phyloP scores from a whole-genome alignment of 2,113 vertebrate species.

The Lontra canadensis region DNA sequence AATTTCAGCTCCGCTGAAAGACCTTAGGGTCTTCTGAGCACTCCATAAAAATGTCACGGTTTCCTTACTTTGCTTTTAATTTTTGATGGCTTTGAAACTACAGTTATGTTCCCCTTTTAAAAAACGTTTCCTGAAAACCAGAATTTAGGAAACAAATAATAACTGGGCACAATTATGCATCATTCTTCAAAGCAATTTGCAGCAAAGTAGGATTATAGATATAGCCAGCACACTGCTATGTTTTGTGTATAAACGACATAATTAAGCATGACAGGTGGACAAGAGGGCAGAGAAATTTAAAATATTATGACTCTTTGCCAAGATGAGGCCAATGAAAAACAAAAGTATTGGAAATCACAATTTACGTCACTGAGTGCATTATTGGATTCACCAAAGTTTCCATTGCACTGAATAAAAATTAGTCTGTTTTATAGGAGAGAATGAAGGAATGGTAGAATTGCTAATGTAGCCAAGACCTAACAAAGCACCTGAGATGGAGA shows the following conservation, averaged over 20 bases:
- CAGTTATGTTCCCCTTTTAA: not conserved
- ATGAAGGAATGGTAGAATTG: not conserved
- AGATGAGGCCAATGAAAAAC: conserved; percentile 13
- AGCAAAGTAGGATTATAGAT: not conserved
- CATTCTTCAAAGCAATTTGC: not conserved
- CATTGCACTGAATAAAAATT: not conserved
- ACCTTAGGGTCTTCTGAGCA: not conserved
- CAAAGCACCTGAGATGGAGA: not conserved
- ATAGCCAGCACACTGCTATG: not conserved
- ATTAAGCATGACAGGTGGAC: conserved; percentile 7
- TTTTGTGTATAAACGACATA: conserved; percentile 10
- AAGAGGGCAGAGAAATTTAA: conserved; percentile 21
- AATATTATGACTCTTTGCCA: conserved; percentile 30
- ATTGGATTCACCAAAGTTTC: conserved; percentile 3
- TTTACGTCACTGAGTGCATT: not conserved
- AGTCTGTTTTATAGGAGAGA: conserved; percentile 2
- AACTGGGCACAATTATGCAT: not conserved
- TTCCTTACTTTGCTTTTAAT: not conserved
- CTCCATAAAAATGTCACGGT: not conserved
- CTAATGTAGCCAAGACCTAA: not conserved
- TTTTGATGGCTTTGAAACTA: not conserved
- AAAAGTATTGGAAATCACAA: conserved; percentile 48
- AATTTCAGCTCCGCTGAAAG: not conserved
- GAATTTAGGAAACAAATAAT: conserved; percentile 1
- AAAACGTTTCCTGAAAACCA: not conserved